These are phyloP conservation scores for Columba janthina DNA, from an alignment of 2,113 vertebrate genomes.

Conservation along the genomic window DNA sequence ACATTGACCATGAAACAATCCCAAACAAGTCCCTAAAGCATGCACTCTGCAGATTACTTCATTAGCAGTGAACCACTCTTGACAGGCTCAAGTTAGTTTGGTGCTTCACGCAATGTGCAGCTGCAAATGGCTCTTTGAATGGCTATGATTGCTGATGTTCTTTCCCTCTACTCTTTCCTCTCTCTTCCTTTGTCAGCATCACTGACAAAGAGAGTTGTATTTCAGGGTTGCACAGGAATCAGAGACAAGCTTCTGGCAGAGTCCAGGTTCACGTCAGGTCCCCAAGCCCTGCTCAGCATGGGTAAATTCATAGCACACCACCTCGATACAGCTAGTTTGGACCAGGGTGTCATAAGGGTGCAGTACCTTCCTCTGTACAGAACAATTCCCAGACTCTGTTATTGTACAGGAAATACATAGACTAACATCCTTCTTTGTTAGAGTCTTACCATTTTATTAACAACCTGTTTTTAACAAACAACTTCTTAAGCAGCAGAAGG, in stretches of 20 bases:
- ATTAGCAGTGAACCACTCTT: not conserved
- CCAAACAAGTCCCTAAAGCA: not conserved
- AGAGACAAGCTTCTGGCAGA: not conserved
- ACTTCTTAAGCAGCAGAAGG: not conserved
- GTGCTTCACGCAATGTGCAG: not conserved
- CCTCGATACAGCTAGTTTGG: not conserved
- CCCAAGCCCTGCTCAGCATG: fast-evolving
- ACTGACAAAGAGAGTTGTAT: not conserved
- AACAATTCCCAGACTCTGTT: not conserved
- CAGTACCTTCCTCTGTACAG: not conserved
- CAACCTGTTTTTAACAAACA: not conserved
- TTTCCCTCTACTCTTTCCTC: not conserved
- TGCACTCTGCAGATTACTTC: not conserved
- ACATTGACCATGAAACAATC: not conserved
- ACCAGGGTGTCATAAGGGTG: not conserved
- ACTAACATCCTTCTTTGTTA: not conserved
- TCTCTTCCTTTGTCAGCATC: not conserved
- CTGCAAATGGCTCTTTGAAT: fast-evolving
- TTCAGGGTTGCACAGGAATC: not conserved
- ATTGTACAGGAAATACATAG: not conserved
- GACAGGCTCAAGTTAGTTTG: not conserved
- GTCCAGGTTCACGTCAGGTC: not conserved
- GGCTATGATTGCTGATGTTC: not conserved
- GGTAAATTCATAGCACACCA: not conserved
- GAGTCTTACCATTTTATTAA: not conserved